These are phyloP conservation scores for Lanistes nyassanus DNA, from an alignment of 1,140 invertebrate species.

Conservation along the genomic window DNA sequence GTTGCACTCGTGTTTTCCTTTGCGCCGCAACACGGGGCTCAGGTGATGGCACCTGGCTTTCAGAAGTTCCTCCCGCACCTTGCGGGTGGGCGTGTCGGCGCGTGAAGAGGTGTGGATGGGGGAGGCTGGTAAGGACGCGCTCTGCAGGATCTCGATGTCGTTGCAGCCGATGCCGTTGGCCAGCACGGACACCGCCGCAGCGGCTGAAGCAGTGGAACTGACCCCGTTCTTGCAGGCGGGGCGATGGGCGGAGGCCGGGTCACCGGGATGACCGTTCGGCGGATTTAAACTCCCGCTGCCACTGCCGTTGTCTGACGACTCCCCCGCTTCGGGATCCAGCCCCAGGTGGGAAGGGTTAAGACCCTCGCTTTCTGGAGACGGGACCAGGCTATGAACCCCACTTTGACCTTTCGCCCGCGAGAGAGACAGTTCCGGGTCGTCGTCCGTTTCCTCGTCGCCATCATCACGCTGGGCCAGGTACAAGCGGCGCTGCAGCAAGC, in stretches of 20 bases:
- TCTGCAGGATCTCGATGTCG: slow-evolving; percentile 51
- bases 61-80: slow-evolving; percentile 49
- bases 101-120: slow-evolving; percentile 48
- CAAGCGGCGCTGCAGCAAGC: slow-evolving; percentile 40
- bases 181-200: not conserved
- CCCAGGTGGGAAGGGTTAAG: no score
- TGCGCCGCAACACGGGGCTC: slow-evolving; percentile 55
- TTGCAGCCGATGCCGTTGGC: slow-evolving; percentile 5
- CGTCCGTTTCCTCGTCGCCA: not conserved
- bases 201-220: no score
- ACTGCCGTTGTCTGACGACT: no score
- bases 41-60: slow-evolving; percentile 53
- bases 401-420: not conserved
- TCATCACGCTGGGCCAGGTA: slow-evolving; percentile 46
- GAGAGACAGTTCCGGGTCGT: not conserved
- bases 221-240: no score
- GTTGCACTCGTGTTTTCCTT: slow-evolving; percentile 60
- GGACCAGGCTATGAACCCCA: no score
- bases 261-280: no score
- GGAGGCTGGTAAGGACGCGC: slow-evolving; percentile 58
- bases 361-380: no score
- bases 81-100: slow-evolving; percentile 43
- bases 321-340: no score
- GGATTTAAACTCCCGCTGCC: no score
- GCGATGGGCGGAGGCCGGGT: no score